Percentiles rank a stretch among this genome's conserved stretches.
phyloP scores from a whole-genome alignment of 2,797 vertebrate genomes.

The Denticeps clupeoides region DNA sequence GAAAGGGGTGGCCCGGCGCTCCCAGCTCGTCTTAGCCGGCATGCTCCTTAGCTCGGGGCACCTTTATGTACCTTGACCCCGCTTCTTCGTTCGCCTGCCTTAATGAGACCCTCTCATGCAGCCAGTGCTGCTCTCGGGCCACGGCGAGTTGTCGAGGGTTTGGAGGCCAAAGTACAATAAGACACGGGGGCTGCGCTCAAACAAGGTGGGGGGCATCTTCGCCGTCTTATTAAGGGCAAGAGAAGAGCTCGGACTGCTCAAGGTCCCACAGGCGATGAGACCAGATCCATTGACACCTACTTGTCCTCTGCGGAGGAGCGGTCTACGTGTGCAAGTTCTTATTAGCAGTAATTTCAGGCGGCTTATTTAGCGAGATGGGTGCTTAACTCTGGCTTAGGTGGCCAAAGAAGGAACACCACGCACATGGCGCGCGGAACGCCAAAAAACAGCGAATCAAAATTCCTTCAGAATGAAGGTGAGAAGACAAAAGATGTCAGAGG shows the following conservation, averaged over 20 bases:
- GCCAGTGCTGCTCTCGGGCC: conserved; percentile 58
- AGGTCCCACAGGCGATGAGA: conserved; percentile 48
- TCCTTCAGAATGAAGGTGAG: conserved; percentile 32
- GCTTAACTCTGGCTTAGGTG: conserved; percentile 51
- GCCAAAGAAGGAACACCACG: conserved; percentile 10
- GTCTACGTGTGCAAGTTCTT: conserved; percentile 45
- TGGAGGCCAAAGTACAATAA: conserved; percentile 67
- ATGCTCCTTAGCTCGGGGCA: conserved; percentile 83
- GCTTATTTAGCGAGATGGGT: conserved; percentile 49
- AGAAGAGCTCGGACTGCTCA: conserved; percentile 59
- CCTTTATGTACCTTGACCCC: conserved; percentile 98
- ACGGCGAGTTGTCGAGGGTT: conserved; percentile 40
- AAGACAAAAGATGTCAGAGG: conserved; percentile 42
- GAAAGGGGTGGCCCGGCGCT: conserved; percentile 69
- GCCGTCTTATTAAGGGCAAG: conserved; percentile 62
- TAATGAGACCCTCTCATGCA: conserved; percentile 83
- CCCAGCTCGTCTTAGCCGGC: conserved; percentile 79
- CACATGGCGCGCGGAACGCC: conserved; percentile 21
- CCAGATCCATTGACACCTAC: conserved; percentile 67
- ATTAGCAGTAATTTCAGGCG: conserved; percentile 51
- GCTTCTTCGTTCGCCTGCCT: conserved; percentile 84
- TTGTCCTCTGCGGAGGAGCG: conserved; percentile 53
- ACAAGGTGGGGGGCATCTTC: conserved; percentile 67
- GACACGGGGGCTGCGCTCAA: conserved; percentile 47
- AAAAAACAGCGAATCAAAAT: conserved; percentile 15